Percentiles rank a stretch among this genome's conserved stretches.
Evolutionary conservation across 2,888 invertebrate species (phyloP).

Genomic region (Bombylius major): DNA sequence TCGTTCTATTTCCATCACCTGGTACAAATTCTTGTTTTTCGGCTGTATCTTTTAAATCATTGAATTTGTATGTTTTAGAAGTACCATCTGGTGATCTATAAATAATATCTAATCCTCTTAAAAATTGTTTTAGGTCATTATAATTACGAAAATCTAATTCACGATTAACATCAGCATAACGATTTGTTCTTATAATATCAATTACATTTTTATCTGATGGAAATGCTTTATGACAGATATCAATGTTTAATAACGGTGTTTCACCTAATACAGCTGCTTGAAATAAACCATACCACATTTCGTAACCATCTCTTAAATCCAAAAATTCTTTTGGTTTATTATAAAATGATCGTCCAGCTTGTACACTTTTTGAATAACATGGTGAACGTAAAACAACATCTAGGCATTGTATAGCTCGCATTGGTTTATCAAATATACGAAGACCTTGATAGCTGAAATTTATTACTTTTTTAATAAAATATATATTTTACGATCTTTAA

Average conservation of each 20-base stretch:
- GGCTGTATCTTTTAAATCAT: slow-evolving; percentile 25
- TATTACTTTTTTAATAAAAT: background rate
- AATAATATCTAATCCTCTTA: slow-evolving; percentile 24
- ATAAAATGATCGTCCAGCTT: slow-evolving; percentile 58
- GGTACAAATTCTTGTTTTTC: slow-evolving; percentile 28
- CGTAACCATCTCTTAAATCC: slow-evolving; percentile 64
- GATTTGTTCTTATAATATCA: background rate
- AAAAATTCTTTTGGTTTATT: slow-evolving; percentile 34
- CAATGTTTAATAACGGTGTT: slow-evolving; percentile 80
- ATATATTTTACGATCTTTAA: background rate
- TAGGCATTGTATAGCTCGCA: slow-evolving; percentile 43
- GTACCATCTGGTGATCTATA: slow-evolving; percentile 24
- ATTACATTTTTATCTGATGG: slow-evolving; percentile 42
- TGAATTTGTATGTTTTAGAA: slow-evolving; percentile 22
- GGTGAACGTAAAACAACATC: slow-evolving; percentile 52
- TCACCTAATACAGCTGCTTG: slow-evolving; percentile 85
- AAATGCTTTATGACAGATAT: slow-evolving; percentile 75
- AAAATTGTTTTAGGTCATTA: slow-evolving; percentile 9
- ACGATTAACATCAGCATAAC: background rate
- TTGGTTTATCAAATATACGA: slow-evolving; percentile 31
- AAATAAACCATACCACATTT: slow-evolving; percentile 88
- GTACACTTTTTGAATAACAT: slow-evolving; percentile 22
- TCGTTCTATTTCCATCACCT: slow-evolving; percentile 24
- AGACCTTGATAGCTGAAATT: slow-evolving; percentile 24
- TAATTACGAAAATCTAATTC: background rate